Evolutionary conservation across 2,113 vertebrate species (phyloP), one percentile per base, ranked within the genome.

Genomic region (Scortum barcoo): DNA sequence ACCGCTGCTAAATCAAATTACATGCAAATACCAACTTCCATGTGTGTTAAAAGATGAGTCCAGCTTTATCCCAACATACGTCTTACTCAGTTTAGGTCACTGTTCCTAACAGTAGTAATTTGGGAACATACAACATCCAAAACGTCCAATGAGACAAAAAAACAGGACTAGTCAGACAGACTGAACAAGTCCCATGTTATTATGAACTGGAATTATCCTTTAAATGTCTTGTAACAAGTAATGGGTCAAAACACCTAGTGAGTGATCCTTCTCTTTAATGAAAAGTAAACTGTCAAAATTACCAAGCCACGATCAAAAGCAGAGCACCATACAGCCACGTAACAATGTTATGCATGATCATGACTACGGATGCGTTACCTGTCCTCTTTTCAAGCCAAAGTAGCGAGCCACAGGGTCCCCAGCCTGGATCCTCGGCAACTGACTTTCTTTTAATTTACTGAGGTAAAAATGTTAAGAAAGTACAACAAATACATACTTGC

Each of bases 351-450:
- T 36, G n/a, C 5, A 50, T 20, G 20, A 44, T 66, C 5, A 26
- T 13, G 22, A 30, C 6, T 3, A 42, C 5, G 16, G 61, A 19
- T 30, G 22, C 4, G 11, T 44, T 78, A 99, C 98, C 97, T 99
- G 98, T 14, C 98, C 98, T 54, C 98, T 96, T 84, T 99, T 99
- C 81, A 99, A 95, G 13, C 98, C 98, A 0, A 99, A 99, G 92
- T 99, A 99, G 2, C 98, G 95, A 1, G 98, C 98, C 67, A 99
- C 98, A 0, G 98, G 98, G 89, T 99, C 98, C 5, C 98, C 98
- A 0, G 98, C 97, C 91, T 99, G 98, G 79, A 99, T 99, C 89
- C 98, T 95, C 0, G 98, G 98, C 54, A 99, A 93, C 91, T 99
- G 98, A 89, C 97, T 99, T 92, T 99, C 98, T 40, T 99, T 96